Evolutionary conservation across 1,140 invertebrate species (phyloP), one percentile per base, ranked within the genome.

Genomic region (Radopholus similis): DNA sequence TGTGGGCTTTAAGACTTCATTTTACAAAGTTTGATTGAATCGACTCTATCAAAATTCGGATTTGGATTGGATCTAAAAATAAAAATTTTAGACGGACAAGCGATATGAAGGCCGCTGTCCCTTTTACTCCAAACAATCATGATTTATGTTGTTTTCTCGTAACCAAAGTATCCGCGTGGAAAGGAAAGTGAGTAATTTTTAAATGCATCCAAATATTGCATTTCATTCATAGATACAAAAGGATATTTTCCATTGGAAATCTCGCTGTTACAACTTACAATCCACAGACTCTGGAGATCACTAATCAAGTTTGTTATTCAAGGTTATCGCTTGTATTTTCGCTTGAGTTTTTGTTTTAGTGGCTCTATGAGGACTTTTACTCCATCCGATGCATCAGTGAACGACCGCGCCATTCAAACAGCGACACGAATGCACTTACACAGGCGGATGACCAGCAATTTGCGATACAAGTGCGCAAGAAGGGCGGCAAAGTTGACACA

Each of bases 181-280:
- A 94, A 86, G 91, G 94, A 85, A 95, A 92, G 89, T 92, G 86
- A 87, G 89, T 77, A 34, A 42, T 53, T 32, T 18, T 32, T 42
- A 9, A 44, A 9, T 13, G 42, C 58, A 66, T 73, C 62, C 68
- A 60, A 8, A 13, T 40, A 38, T 55, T 72, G 28, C 13, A 49
- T 75, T 53, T 34, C 30, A 71, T 66, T 57, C 59, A 77, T 83
- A 93, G 91, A 83, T 99, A 98, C 84, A 95, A 95, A 85, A 88
- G 95, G 78, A 92, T 98, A 80, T 94, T 99, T 83, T 94, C 93
- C 21, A 90, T 99, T 83, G 95, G 94, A 40, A 91, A 91, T 35
- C 87, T 89, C 83, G 93, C 93, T 34, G 91, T 99, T 68, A 93
- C 94, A 42, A 99, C 95, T 15, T 97, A 97, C 83, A 96, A 97